Evolutionary conservation across 2,797 vertebrate species (phyloP), one percentile per base, ranked within the genome.

Genomic region (Liparis tanakae): DNA sequence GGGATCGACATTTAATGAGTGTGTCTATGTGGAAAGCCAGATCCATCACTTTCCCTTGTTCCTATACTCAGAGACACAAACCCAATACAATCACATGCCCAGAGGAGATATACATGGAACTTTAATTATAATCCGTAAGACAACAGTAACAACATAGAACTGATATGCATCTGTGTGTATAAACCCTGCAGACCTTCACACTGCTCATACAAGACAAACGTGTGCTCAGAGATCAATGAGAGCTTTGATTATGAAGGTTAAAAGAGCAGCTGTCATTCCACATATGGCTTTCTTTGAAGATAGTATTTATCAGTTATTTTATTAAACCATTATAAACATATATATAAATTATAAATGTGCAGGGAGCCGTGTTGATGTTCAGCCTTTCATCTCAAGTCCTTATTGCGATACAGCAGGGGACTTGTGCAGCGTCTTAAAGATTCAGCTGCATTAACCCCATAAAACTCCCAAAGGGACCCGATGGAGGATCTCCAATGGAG

Each of bases 281-380:
- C 1, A 0, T 1, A 30, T n/a, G 13, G 51, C 58, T 67, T 55
- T 72, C 33, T 25, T 51, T 33, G 33, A 6, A 55, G 20, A 50
- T 12, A 53, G 25, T 53, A 55, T 48, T 79, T 56, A 48, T 55
- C 43, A 64, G 15, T 80, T 75, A 70, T 67, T 81, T 60, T 56
- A 54, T 60, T 56, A 54, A 83, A 87, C 37, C 60, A 85, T 87
- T 74, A 88, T 83, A 61, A 79, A 87, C 75, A 69, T 15, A 36
- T 34, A 15, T 17, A 76, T 88, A 36, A 62, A 85, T 88, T 79
- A 87, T 88, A 48, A 69, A 87, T 88, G 48, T 84, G 67, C 68
- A 64, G 30, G 66, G 73, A 60, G 58, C 57, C 69, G 68, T 37
- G 63, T 46, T 59, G 63, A 69, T 43, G 73, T 64, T 61, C 44